phyloP scores from a whole-genome alignment of 2,797 vertebrate genomes.

The Psittacula echo region DNA sequence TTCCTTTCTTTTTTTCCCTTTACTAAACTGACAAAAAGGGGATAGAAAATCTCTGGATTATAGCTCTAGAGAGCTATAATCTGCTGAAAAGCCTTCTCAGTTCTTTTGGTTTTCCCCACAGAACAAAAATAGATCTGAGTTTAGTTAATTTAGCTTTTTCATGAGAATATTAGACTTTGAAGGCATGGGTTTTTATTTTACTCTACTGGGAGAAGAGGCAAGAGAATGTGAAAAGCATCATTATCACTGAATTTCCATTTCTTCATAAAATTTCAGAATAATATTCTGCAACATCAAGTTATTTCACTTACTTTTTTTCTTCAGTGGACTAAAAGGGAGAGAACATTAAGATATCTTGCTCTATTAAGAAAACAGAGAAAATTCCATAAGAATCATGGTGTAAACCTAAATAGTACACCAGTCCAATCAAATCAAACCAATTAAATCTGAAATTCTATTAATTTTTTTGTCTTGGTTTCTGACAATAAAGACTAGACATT shows the following conservation, averaged over 20 bases:
- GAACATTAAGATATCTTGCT: background rate
- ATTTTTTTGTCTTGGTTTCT: background rate
- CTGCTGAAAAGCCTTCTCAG: background rate
- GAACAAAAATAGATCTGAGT: background rate
- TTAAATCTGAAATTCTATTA: background rate
- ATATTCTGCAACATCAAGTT: background rate
- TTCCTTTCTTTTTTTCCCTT: background rate
- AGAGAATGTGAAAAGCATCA: background rate
- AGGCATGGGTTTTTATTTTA: slow-evolving; percentile 4
- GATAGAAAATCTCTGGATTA: background rate
- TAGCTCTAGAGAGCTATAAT: background rate
- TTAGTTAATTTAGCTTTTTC: slow-evolving; percentile 22
- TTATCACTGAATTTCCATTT: background rate
- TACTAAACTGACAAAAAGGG: background rate
- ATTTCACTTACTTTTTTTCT: background rate
- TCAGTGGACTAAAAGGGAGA: background rate
- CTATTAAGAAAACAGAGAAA: background rate
- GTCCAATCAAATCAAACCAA: background rate
- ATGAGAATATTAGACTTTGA: background rate
- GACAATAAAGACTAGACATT: background rate
- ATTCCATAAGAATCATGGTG: background rate
- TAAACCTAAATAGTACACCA: background rate
- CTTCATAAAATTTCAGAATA: background rate
- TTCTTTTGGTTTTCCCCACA: background rate
- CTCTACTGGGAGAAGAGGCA: background rate